Percentiles rank a stretch among this genome's conserved stretches.
Evolutionary conservation across 1,140 invertebrate genomes (phyloP).

Genomic region (Meloidogyne chitwoodi): DNA sequence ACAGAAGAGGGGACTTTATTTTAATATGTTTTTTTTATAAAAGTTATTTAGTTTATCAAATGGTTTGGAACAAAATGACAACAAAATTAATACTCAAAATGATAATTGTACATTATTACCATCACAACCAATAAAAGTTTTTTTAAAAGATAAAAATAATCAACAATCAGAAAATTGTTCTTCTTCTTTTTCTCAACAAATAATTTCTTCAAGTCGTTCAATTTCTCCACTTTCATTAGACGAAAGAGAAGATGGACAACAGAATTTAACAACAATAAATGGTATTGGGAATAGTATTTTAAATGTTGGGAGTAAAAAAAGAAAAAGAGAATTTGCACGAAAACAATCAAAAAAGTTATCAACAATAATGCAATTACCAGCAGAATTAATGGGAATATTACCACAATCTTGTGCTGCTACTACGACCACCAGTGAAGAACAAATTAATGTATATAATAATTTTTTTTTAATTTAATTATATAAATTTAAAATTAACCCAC

Average conservation of each 20-base stretch:
- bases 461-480: background rate
- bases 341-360: background rate
- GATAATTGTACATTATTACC: background rate
- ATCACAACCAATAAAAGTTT: background rate
- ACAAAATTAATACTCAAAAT: background rate
- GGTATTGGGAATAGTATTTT: background rate
- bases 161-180: background rate
- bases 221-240: background rate
- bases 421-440: too few relatives aligned
- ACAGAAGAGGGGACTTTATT: too few relatives aligned
- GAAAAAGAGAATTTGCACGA: background rate
- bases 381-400: background rate
- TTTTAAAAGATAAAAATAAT: background rate
- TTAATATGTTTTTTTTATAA: too few relatives aligned
- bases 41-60: background rate
- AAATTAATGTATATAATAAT: background rate
- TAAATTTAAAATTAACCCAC: background rate
- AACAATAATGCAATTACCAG: background rate
- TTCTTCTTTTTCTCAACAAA: background rate
- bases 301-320: background rate
- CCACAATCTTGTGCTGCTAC: background rate
- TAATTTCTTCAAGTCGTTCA: background rate
- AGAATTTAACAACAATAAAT: background rate
- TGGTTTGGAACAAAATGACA: background rate
- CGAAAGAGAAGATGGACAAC: background rate